Evolutionary conservation across 2,888 invertebrate genomes (phyloP), one percentile per base, ranked within the genome.

Genomic region (Eupithecia subfuscata): DNA sequence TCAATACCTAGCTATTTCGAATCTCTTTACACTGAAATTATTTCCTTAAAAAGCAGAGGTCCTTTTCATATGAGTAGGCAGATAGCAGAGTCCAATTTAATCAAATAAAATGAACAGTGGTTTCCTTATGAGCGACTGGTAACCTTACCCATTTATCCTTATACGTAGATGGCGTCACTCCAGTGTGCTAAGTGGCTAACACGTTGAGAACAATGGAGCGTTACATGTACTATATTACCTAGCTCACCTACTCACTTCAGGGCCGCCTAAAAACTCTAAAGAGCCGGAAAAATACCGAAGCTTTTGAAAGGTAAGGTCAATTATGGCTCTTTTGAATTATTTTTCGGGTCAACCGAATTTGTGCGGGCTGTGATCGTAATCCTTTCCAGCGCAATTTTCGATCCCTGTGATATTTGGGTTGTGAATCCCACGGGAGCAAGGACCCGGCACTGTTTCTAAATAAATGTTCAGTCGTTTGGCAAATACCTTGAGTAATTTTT

Each of bases 171-270:
- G 78, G 82, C 85, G 83, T 85, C 84, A 87, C 77, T 81, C 76
- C 68, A 77, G 43, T 14, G 43, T 14, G 84, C 83, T 84, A 87
- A 90, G 87, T 90, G 88, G 87, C 80, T 87, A 85, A 89, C 86
- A 81, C 81, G 79, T 81, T 76, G 84, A 84, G 86, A 86, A 89
- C 86, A 88, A 87, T 86, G 80, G 81, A 81, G 77, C 81, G 82
- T 82, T 82, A 37, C n/a, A 71, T 68, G 9, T 40, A 73, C 69
- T 65, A 69, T 52, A 18, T 60, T 71, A 56, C 65, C 56, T n/a
- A 64, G 60, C 60, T 70, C 76, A 68, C 77, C 74, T 73, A 75
- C 70, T 52, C 72, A 72, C 22, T 30, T 22, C 71, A 65, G 30
- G 56, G 75, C 69, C 25, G 64, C n/a, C 30, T 14, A 65, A n/a